Percentiles rank a stretch among this genome's conserved stretches.
Evolutionary conservation across 1,140 invertebrate species (phyloP).

Genomic region (Choristoneura fumiferana): DNA sequence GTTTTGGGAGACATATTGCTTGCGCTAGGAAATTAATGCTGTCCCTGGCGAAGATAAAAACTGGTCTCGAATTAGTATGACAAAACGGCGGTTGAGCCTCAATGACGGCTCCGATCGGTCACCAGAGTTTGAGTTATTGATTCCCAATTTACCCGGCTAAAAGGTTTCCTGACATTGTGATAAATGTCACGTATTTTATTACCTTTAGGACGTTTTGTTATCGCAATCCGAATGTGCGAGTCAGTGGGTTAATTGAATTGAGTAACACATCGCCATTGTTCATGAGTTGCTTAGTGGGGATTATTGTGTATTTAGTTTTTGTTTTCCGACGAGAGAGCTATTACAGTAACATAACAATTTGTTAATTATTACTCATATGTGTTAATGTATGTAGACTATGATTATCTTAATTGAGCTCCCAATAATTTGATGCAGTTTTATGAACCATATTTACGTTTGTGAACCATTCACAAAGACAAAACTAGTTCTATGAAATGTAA

Average conservation of each 20-base stretch:
- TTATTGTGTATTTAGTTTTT: too few species aligned
- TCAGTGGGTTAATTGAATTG: neutral
- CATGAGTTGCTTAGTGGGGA: too few species aligned
- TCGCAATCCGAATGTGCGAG: neutral
- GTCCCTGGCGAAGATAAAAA: slow-evolving; percentile 20
- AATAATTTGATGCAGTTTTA: too few species aligned
- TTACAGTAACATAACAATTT: too few species aligned
- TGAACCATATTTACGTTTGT: too few species aligned
- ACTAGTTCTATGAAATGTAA: too few species aligned
- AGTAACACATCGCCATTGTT: neutral
- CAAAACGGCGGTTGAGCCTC: neutral
- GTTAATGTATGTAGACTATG: too few species aligned
- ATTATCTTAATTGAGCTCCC: too few species aligned
- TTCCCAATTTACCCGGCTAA: slow-evolving; percentile 4
- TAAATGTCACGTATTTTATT: slow-evolving; percentile 7
- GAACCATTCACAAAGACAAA: too few species aligned
- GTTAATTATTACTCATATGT: too few species aligned
- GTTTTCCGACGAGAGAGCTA: too few species aligned
- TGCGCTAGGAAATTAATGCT: slow-evolving; percentile 43
- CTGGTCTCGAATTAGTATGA: neutral
- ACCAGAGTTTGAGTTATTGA: slow-evolving; percentile 1
- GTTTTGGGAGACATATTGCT: slow-evolving; percentile 59
- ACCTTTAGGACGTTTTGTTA: neutral
- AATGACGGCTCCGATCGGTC: neutral
- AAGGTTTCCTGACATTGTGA: neutral